Evolutionary conservation across 2,113 vertebrate species (phyloP).

Genomic region (Spermophilus dauricus): DNA sequence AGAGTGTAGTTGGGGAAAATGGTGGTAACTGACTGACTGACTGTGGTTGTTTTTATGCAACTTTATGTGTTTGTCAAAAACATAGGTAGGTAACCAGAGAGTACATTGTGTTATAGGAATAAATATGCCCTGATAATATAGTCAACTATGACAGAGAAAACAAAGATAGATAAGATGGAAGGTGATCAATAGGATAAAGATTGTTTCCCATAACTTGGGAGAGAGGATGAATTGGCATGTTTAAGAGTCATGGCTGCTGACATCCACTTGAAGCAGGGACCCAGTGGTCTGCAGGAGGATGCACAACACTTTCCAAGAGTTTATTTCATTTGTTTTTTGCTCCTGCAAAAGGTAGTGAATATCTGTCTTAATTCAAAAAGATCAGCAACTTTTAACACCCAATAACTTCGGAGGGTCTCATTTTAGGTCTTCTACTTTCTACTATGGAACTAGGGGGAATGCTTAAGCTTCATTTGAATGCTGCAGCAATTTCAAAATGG

Average conservation of each 20-base stretch:
- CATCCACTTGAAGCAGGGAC: no score
- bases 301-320: background rate
- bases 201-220: background rate
- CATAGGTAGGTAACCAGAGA: background rate
- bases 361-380: background rate
- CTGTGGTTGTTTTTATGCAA: background rate
- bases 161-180: background rate
- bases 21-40: background rate
- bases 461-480: background rate
- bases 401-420: background rate
- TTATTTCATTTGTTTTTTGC: background rate
- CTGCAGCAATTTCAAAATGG: background rate
- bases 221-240: accelerated
- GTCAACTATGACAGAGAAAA: background rate
- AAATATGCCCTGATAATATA: background rate
- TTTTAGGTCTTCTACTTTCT: background rate
- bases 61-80: background rate
- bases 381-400: background rate
- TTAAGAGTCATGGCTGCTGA: background rate
- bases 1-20: background rate
- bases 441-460: background rate
- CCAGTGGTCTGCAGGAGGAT: background rate
- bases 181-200: background rate
- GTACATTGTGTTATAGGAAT: background rate
- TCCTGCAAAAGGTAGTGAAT: background rate